Evolutionary conservation across 92 coral and sea anemone genomes (phyloP).

Genomic region (Palythoa caribaeorum): DNA sequence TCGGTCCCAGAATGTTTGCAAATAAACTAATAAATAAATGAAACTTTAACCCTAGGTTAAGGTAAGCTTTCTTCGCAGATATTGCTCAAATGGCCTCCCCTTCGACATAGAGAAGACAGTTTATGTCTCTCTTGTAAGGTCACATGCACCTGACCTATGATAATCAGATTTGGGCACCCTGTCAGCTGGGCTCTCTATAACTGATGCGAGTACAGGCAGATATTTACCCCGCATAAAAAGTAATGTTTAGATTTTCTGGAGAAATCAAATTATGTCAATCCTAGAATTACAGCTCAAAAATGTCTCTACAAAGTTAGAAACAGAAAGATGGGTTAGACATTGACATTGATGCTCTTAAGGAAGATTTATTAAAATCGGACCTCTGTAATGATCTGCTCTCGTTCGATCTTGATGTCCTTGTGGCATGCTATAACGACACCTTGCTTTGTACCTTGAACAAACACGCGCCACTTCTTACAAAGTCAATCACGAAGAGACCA

Average conservation of each 20-base stretch:
- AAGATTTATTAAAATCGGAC: constrained; percentile 20
- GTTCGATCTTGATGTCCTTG: constrained; percentile 28
- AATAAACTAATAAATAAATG: too few species aligned
- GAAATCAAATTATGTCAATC: too few species aligned
- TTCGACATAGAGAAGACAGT: constrained; percentile 19
- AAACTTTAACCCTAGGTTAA: background rate
- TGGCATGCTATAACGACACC: constrained; percentile 27
- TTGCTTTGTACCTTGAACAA: background rate
- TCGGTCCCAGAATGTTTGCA: too few species aligned
- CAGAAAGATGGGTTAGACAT: background rate
- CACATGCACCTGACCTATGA: constrained; percentile 28
- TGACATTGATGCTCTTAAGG: constrained; percentile 24
- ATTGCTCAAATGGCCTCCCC: constrained; percentile 29
- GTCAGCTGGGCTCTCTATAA: constrained; percentile 1
- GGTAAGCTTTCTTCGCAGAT: constrained; percentile 30
- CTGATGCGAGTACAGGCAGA: constrained; percentile 28
- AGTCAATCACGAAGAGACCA: background rate
- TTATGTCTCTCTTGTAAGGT: background rate
- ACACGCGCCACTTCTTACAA: too few species aligned
- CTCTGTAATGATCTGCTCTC: constrained; percentile 8
- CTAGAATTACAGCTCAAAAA: too few species aligned
- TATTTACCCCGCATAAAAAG: background rate
- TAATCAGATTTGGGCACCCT: constrained; percentile 43
- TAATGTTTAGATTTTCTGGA: too few species aligned
- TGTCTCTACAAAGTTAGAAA: too few species aligned